These are phyloP conservation scores for Anhinga anhinga DNA, from an alignment of 2,113 vertebrate genomes.

Conservation along the genomic window DNA sequence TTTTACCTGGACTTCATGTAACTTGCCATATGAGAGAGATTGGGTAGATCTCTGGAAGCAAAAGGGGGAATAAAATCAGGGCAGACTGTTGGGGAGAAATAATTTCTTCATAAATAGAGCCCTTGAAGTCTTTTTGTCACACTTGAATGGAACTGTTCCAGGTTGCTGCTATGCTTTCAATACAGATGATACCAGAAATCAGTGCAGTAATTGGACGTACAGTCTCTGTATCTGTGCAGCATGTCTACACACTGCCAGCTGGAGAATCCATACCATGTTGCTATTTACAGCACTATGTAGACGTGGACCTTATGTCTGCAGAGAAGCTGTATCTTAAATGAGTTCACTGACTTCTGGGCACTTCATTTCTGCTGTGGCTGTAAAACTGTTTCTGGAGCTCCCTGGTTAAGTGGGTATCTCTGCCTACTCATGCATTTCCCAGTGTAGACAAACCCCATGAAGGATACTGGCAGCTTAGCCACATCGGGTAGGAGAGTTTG, in stretches of 20 bases:
- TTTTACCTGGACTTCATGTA: not conserved
- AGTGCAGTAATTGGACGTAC: not conserved
- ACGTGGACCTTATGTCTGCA: conserved; percentile 3
- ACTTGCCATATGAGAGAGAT: not conserved
- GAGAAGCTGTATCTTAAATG: conserved; percentile 15
- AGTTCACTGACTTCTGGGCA: conserved; percentile 3
- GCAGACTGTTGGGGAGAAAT: not conserved
- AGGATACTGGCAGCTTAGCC: not conserved
- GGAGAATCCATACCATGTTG: not conserved
- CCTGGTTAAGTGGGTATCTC: not conserved
- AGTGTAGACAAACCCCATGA: rapidly evolving
- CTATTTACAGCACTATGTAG: not conserved
- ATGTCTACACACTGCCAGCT: not conserved
- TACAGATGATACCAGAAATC: not conserved
- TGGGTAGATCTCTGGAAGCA: not conserved
- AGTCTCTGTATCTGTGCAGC: not conserved
- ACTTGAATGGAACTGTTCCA: not conserved
- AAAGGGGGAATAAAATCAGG: not conserved
- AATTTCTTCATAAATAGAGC: not conserved
- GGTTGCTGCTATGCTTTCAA: not conserved
- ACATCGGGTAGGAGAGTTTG: not conserved
- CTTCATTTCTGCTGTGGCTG: not conserved
- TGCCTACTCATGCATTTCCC: not conserved
- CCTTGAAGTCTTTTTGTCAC: not conserved
- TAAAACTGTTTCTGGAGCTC: not conserved